These are phyloP conservation scores for Euthynnus affinis DNA, from an alignment of 2,797 vertebrate species.

Conservation along the genomic window DNA sequence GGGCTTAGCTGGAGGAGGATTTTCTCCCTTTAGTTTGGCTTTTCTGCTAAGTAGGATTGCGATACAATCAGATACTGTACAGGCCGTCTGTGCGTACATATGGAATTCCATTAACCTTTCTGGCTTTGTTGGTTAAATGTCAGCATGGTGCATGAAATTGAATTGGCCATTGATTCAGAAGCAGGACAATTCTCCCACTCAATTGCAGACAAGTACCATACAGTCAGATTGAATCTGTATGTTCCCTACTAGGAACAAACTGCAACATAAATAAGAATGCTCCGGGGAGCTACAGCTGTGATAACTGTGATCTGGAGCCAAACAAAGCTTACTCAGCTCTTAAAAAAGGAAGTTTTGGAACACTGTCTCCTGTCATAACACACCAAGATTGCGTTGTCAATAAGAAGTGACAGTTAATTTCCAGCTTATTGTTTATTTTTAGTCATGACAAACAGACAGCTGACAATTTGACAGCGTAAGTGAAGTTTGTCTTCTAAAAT, in stretches of 20 bases:
- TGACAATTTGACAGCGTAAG: slow-evolving; percentile 23
- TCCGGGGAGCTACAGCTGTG: slow-evolving; percentile 39
- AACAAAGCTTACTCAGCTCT: slow-evolving; percentile 26
- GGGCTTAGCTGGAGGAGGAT: slow-evolving; percentile 71
- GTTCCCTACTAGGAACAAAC: slow-evolving; percentile 42
- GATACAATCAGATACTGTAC: slow-evolving; percentile 78
- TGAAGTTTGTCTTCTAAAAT: background rate
- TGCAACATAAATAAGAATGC: slow-evolving; percentile 41
- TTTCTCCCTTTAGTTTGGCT: slow-evolving; percentile 73
- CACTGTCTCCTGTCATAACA: slow-evolving; percentile 7
- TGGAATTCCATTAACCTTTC: slow-evolving; percentile 85
- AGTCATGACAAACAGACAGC: background rate
- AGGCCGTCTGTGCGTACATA: slow-evolving; percentile 70
- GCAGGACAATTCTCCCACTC: slow-evolving; percentile 68
- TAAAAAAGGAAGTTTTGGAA: slow-evolving; percentile 9
- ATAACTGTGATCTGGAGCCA: slow-evolving; percentile 20
- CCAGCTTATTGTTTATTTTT: slow-evolving; percentile 31
- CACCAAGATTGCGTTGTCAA: slow-evolving; percentile 22
- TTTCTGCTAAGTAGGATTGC: slow-evolving; percentile 72
- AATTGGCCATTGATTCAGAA: slow-evolving; percentile 84
- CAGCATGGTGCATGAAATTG: slow-evolving; percentile 82
- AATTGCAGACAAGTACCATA: slow-evolving; percentile 58
- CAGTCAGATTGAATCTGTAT: slow-evolving; percentile 48
- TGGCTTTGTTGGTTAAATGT: slow-evolving; percentile 82
- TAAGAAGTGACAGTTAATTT: slow-evolving; percentile 28